phyloP scores from a whole-genome alignment of 2,888 invertebrate genomes.

The Synergus laeviventris region DNA sequence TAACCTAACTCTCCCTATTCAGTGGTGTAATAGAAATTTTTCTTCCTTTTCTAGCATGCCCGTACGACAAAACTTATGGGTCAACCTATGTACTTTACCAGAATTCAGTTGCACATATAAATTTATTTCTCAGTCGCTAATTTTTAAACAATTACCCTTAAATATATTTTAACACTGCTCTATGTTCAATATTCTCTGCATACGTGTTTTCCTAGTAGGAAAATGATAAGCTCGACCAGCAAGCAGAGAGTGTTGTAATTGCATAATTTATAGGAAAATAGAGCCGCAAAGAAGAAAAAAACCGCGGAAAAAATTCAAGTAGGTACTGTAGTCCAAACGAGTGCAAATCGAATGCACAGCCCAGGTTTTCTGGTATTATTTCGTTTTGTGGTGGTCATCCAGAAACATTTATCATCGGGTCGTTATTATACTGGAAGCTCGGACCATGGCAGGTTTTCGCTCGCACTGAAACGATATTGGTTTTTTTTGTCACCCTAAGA shows the following conservation, averaged over 20 bases:
- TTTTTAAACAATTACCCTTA: background rate
- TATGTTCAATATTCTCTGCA: background rate
- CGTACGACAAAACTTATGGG: no score
- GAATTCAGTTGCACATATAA: no score
- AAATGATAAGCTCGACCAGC: constrained; percentile 21
- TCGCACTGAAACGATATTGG: constrained; percentile 7
- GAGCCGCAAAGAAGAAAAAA: background rate
- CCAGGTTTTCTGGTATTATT: constrained; percentile 3
- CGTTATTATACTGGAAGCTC: constrained; percentile 10
- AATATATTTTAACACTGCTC: background rate
- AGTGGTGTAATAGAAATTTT: no score
- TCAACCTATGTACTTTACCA: no score
- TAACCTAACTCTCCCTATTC: no score
- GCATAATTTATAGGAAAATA: constrained; percentile 6
- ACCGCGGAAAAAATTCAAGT: constrained; percentile 3
- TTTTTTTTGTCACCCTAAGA: constrained; percentile 14
- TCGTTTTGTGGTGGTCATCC: background rate
- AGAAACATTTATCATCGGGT: constrained; percentile 24
- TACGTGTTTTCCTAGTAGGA: background rate
- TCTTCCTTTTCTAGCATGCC: no score
- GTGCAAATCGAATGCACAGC: constrained; percentile 5
- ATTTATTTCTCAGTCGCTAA: background rate
- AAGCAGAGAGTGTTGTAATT: background rate
- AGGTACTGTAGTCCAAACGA: background rate
- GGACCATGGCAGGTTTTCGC: background rate